These are phyloP conservation scores for Drosophila setosimentum DNA, from an alignment of 2,888 invertebrate species.

Conservation along the genomic window DNA sequence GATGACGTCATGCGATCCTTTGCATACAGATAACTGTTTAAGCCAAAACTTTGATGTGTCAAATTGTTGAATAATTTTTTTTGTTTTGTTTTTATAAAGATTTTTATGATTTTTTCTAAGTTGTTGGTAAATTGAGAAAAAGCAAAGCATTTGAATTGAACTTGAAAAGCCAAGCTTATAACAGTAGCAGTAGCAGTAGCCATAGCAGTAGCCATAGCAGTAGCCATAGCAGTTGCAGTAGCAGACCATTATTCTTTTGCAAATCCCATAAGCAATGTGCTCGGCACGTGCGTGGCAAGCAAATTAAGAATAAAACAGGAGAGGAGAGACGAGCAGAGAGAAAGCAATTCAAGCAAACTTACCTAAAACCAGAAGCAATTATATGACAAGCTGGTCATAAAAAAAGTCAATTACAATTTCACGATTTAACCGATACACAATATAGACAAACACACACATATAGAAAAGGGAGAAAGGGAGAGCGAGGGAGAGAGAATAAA, in stretches of 20 bases:
- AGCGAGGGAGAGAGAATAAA: conserved; percentile 29
- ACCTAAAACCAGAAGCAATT: conserved; percentile 47
- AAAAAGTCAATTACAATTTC: conserved; percentile 70
- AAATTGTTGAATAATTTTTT: background rate
- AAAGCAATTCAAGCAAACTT: background rate
- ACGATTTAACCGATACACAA: conserved; percentile 48
- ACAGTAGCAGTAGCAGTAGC: background rate
- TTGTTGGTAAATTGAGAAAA: background rate
- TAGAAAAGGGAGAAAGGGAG: background rate
- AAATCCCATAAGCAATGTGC: conserved; percentile 64
- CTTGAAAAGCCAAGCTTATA: background rate
- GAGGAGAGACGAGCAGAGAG: background rate
- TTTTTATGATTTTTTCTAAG: too few species aligned
- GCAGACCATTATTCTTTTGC: conserved; percentile 51
- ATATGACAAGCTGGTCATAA: conserved; percentile 68
- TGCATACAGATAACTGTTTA: too few species aligned
- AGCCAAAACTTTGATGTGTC: too few species aligned
- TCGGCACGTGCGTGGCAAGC: conserved; percentile 66
- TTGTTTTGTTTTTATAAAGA: too few species aligned
- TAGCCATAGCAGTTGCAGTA: background rate
- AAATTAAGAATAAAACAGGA: conserved; percentile 43
- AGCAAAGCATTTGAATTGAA: background rate
- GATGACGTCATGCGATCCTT: too few species aligned
- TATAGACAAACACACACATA: conserved; percentile 6
- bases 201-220: background rate